Percentiles rank a stretch among this genome's conserved stretches.
Evolutionary conservation across 2,113 vertebrate genomes (phyloP).

Genomic region (Otolemur garnettii): DNA sequence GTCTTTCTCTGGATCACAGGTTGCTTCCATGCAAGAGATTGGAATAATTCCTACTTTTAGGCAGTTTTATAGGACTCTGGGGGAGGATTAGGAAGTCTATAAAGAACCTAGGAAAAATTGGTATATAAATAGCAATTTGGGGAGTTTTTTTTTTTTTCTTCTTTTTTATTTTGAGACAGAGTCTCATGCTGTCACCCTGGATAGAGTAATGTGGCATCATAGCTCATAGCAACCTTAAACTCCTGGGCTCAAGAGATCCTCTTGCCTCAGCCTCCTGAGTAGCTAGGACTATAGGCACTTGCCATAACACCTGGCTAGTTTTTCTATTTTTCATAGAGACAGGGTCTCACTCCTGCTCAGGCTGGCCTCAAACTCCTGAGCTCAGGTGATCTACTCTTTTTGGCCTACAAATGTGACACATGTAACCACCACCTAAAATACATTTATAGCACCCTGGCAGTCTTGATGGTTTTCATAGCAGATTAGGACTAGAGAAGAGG

Average conservation of each 20-base stretch:
- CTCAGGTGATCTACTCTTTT: too few relatives aligned
- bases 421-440: background rate
- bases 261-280: too few relatives aligned
- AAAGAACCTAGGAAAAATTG: conserved; percentile 46
- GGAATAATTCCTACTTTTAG: background rate
- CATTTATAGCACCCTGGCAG: background rate
- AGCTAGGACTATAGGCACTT: too few relatives aligned
- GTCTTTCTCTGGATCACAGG: background rate
- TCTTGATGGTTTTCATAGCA: conserved; percentile 26
- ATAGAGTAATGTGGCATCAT: too few relatives aligned
- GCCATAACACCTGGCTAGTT: too few relatives aligned
- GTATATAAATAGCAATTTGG: conserved; percentile 20
- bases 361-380: too few relatives aligned
- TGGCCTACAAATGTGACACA: background rate
- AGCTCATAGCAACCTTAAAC: too few relatives aligned
- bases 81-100: conserved; percentile 31
- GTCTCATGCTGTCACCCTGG: too few relatives aligned
- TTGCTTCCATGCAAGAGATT: background rate
- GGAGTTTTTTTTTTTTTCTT: background rate
- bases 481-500: conserved; percentile 26
- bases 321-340: too few relatives aligned
- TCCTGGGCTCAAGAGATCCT: too few relatives aligned
- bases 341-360: too few relatives aligned
- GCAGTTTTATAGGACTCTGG: background rate
- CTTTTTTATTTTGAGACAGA: background rate